Evolutionary conservation across 1,140 invertebrate genomes (phyloP).

Genomic region (Bombus turneri): DNA sequence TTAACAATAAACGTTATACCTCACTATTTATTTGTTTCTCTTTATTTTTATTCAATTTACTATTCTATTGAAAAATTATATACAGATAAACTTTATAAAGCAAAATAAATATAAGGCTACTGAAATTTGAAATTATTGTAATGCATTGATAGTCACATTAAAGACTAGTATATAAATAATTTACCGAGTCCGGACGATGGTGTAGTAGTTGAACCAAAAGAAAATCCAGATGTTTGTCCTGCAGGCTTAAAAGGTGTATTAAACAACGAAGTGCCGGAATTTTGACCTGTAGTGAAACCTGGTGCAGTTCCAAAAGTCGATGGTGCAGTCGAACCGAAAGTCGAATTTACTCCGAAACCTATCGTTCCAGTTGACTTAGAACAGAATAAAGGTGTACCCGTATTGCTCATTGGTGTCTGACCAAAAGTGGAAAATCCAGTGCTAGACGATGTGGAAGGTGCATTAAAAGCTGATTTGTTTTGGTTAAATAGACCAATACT

Average conservation of each 20-base stretch:
- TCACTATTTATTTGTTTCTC: neutral
- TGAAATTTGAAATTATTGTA: neutral
- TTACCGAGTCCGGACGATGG: slow-evolving; percentile 77
- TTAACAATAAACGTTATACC: neutral
- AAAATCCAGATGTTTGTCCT: slow-evolving; percentile 78
- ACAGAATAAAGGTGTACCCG: slow-evolving; percentile 79
- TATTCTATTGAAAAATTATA: neutral
- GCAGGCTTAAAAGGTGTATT: slow-evolving; percentile 81
- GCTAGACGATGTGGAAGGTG: slow-evolving; percentile 76
- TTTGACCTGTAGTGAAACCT: slow-evolving; percentile 79
- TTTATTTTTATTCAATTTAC: too few relatives aligned
- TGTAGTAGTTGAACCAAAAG: slow-evolving; percentile 81
- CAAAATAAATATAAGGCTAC: neutral
- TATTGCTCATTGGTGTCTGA: slow-evolving; percentile 75
- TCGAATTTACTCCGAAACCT: slow-evolving; percentile 83
- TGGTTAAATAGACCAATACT: slow-evolving; percentile 81
- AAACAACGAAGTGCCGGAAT: slow-evolving; percentile 81
- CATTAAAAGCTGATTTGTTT: slow-evolving; percentile 81
- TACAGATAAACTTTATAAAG: neutral
- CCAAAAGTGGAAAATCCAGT: slow-evolving; percentile 82
- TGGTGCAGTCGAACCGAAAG: slow-evolving; percentile 80
- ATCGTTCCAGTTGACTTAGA: slow-evolving; percentile 79
- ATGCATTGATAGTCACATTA: neutral
- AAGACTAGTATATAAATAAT: neutral
- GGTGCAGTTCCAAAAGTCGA: slow-evolving; percentile 81